Conservation (phyloP, 2,113 vertebrate species). For the Trinectes maculatus region DNA sequence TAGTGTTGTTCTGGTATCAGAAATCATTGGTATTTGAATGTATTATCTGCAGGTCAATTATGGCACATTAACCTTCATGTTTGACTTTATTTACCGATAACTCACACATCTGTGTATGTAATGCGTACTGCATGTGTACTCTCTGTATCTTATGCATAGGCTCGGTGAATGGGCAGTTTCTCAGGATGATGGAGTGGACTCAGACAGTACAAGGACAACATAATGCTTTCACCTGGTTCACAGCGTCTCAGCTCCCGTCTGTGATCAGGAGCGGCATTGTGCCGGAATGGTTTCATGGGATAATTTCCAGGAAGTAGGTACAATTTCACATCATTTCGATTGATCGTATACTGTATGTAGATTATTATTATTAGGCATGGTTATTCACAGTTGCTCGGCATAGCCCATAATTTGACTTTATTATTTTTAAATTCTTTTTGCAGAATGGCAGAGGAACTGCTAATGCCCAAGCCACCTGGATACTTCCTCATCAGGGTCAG, state of each 20-base stretch:
- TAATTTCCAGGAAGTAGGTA: constrained; percentile 85
- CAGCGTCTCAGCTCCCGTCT: constrained; percentile 70
- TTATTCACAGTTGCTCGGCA: too few relatives aligned
- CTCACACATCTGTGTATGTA: neutral
- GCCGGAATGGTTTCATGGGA: constrained; percentile 87
- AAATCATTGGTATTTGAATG: neutral
- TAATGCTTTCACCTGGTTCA: constrained; percentile 78
- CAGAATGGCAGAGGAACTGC: constrained; percentile 82
- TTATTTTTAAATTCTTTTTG: constrained; percentile 20
- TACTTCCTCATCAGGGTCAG: constrained; percentile 87
- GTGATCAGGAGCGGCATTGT: constrained; percentile 72
- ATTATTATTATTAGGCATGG: neutral
- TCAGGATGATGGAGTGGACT: constrained; percentile 60
- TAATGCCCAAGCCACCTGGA: constrained; percentile 77
- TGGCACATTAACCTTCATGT: too few relatives aligned
- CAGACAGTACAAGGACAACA: constrained; percentile 18
- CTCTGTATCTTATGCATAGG: neutral
- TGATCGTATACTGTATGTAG: neutral
- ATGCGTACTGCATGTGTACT: neutral
- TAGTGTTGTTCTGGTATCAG: neutral
- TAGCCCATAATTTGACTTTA: neutral
- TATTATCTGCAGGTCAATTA: neutral
- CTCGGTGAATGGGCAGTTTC: neutral
- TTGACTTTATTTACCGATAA: neutral
- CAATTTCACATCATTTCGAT: neutral